Evolutionary conservation across 2,888 invertebrate species (phyloP), one percentile per base, ranked within the genome.

Genomic region (Melanchra persicariae): DNA sequence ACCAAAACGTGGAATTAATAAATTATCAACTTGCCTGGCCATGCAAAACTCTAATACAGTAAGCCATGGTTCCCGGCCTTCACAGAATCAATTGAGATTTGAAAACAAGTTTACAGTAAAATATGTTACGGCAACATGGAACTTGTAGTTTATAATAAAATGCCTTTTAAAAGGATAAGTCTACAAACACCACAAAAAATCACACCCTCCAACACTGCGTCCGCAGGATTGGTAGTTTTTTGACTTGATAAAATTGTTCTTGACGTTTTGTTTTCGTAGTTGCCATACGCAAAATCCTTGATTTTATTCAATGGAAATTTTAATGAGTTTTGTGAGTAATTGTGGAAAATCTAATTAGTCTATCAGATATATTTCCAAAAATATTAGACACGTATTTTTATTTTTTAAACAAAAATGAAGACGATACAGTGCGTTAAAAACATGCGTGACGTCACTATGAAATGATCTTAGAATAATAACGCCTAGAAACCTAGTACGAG

Each of bases 11-110:
- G 89, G 87, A 87, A 88, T 84, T 75, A 37, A 37, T 57, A 57
- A 81, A 85, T 84, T 81, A 74, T 73, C 22, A 88, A 91, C 92
- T 96, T 96, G 97, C 97, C 96, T 97, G 97, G 96, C 97, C 97
- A 96, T 97, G 97, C 96, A 97, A 97, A 97, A 97, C 97, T 97
- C 97, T 96, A 91, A 96, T 97, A 97, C 97, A 97, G 97, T 97
- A 97, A 96, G 97, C 97, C 97, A 97, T 97, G 96, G 96, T 97
- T 91, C 92, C 93, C 81, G 94, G 95, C 95, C 95, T 90, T 90
- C 83, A 88, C 87, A 90, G 89, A 90, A 85, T 86, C 77, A 83
- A 89, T 86, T 85, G 83, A 85, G 88, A 82, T 82, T 86, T 86
- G 85, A 83, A 85, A 86, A 82, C 74, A 85, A 85, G 84, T 81